Evolutionary conservation across 2,797 vertebrate species (phyloP), one percentile per base, ranked within the genome.

Genomic region (Tokudaia muenninki): DNA sequence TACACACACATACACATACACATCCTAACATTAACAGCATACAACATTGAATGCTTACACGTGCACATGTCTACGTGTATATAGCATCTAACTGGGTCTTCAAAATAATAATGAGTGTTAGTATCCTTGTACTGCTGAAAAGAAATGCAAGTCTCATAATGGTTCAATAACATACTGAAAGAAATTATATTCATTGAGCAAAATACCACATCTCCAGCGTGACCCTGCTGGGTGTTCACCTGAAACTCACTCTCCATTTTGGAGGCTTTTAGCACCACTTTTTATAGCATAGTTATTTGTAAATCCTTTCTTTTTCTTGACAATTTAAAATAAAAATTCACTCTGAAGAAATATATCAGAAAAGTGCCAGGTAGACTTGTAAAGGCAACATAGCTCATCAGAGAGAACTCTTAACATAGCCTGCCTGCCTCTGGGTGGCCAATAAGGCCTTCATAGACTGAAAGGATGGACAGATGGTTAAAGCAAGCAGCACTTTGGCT

Each of bases 231-330:
- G 14, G 67, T 47, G 8, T 88, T 26, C 10, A 57, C 47, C 84
- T 63, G 79, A 97, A 57, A 61, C 37, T 31, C 29, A 1, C 31
- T n/a, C 61, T 87, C 3, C 21, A 26, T 16, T 1, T 16, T 59
- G 44, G 59, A 74, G 44, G 7, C 31, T 63, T 74, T 55, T 55
- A 70, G n/a, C 26, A 37, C 50, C 13, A 86, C 22, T 1, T 59
- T 37, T 81, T 93, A 24, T 24, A 88, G 50, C 78, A 59, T 31
- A 1, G 41, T 47, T 90, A 70, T 87, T 91, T 89, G n/a, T 79
- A 79, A 80, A 50, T 47, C 14, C 84, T 93, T 93, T 92, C 70
- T 94, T 72, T 90, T 95, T 67, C 78, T 57, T 92, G 91, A 65
- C 57, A 59, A 57, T 47, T 65, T 86, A 70, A 94, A 88, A 72